Conservation (phyloP, 2,888 invertebrate species). For the Syrista parreyssii region DNA sequence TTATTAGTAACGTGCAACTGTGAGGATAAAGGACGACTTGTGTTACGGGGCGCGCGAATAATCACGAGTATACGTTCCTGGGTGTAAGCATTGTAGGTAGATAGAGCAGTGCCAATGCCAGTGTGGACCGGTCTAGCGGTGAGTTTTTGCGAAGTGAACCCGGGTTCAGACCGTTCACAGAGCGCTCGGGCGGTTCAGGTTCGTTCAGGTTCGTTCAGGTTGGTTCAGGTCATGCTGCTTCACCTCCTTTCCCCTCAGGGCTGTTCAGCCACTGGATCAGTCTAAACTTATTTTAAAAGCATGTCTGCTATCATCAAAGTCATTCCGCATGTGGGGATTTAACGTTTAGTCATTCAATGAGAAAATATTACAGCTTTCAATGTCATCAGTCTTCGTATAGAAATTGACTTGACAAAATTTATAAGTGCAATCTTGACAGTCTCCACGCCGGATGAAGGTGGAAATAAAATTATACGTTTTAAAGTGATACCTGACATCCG, state of each 20-base stretch:
- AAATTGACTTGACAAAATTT: not conserved
- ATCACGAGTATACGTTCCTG: slow-evolving; percentile 16
- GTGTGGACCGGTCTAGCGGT: slow-evolving; percentile 39
- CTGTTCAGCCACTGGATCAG: not conserved
- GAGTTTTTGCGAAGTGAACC: slow-evolving; percentile 35
- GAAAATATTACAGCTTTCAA: not conserved
- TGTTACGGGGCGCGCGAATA: not conserved
- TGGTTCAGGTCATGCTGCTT: not conserved
- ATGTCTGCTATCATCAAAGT: not conserved
- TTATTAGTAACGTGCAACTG: not conserved
- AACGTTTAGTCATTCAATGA: not conserved
- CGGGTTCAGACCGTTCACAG: slow-evolving; percentile 9
- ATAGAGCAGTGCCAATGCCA: slow-evolving; percentile 24
- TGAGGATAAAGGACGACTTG: not conserved
- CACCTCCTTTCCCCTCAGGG: not conserved
- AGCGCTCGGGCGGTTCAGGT: not conserved
- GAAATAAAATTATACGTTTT: not conserved
- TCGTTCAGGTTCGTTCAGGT: too few species aligned
- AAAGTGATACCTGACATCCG: too few species aligned
- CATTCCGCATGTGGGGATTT: not conserved
- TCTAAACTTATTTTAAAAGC: not conserved
- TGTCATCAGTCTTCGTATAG: not conserved
- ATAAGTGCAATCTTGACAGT: not conserved
- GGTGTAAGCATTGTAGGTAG: slow-evolving; percentile 23
- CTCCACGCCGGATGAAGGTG: not conserved